These are phyloP conservation scores for Bos javanicus DNA, from an alignment of 2,113 vertebrate genomes.

Conservation along the genomic window DNA sequence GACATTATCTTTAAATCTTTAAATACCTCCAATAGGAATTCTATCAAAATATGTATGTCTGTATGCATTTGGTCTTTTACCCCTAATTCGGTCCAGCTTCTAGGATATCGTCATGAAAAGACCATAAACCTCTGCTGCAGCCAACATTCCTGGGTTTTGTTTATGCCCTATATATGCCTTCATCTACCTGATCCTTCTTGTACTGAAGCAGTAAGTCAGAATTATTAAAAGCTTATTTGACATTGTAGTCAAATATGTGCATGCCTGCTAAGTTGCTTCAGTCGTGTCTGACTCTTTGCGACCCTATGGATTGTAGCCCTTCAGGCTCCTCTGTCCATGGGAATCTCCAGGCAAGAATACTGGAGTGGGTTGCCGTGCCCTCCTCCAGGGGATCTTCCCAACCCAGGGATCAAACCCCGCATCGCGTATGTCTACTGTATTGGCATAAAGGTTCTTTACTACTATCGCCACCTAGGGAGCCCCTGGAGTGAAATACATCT, in stretches of 20 bases:
- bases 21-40: not conserved
- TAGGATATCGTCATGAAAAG: not conserved
- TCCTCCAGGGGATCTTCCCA: not conserved
- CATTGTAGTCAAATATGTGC: not conserved
- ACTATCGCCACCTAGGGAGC: not conserved
- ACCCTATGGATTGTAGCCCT: not conserved
- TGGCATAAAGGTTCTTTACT: not conserved
- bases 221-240: not conserved
- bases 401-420: fast-evolving
- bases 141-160: not conserved
- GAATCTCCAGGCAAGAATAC: not conserved
- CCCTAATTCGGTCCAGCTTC: not conserved
- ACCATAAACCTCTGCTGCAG: not conserved
- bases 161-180: not conserved
- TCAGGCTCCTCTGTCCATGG: not conserved
- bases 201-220: not conserved
- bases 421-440: not conserved
- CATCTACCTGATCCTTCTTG: not conserved
- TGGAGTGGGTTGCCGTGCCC: not conserved
- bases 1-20: not conserved
- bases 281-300: not conserved
- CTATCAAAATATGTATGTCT: not conserved
- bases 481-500: not conserved
- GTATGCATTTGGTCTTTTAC: not conserved
- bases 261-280: not conserved